Evolutionary conservation across 2,888 invertebrate species (phyloP), one percentile per base, ranked within the genome.

Genomic region (Nysson spinosus): DNA sequence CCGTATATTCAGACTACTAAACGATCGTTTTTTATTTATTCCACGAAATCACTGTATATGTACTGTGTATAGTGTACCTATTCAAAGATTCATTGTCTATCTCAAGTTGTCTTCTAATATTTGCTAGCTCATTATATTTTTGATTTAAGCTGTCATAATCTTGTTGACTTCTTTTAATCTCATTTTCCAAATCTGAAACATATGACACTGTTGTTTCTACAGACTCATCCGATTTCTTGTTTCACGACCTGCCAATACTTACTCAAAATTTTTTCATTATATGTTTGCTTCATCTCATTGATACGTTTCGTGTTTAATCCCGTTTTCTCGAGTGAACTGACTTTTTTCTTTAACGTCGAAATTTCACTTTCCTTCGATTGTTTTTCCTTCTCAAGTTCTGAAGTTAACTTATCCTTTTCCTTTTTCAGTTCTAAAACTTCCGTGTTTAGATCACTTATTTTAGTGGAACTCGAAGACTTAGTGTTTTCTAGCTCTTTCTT

Each of bases 81-180:
- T 93, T 93, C 9, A 95, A 89, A 76, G 92, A 91, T 87, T 95
- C 94, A 81, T 95, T 96, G 84, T 96, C 95, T 54, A 92, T 93
- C 3, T 94, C 93, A 2, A 95, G 88, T 83, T 94, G 92, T 4
- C 95, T 93, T 87, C 95, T 95, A 64, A 93, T 93, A 84, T 96
- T 95, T 83, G 94, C 94, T 28, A 96, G 87, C 63, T 93, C 90
- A 85, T 95, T 96, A 87, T 95, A 95, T 85, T 94, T 95, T 12
- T 91, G 90, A 22, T 94, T 95, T 50, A 96, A 88, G 76, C 95
- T 94, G 42, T 94, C 93, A 82, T 93, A 94, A 71, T 94, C 93
- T 69, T 93, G 92, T 68, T 91, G 91, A 82, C 93, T 93, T 43
- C 89, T 90, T 14, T 90, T 89, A 30, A 95, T 82, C 22, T 92